Base-by-base conservation (phyloP, 2,888 invertebrate genomes). In the Drosophila monieri region DNA sequence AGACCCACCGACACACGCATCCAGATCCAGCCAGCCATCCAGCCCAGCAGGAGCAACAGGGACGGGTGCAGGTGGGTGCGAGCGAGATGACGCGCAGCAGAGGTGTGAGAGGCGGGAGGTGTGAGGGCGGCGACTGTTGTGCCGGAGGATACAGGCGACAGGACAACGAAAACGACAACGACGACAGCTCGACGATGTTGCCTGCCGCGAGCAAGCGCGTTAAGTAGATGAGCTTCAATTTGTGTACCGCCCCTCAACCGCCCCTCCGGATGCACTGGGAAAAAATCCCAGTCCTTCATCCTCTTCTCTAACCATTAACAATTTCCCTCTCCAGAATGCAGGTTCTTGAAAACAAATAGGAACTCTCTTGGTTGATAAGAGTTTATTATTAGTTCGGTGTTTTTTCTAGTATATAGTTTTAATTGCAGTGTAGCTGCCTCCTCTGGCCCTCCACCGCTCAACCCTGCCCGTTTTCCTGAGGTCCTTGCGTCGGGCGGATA, bases 201-300 rank as follows among this genome's bases (percentile, higher is more conserved):
- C 51, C 73, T 70, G 86, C 80, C 80, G 80, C 80, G 83, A 85
- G 80, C 80, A 74, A 77, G 74, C 80, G 80, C 83, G 80, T 85
- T 81, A 81, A 81, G 80, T 81, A 81, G 85, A 81, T 81, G 80
- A 81, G 80, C 80, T 81, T 80, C 80, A 80, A 85, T 80, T 80
- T 80, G 85, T 76, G 74, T 76, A 70, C 84, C 61, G 61, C 69
- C 66, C 25, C 52, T 51, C 23, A 25, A 58, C 43, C 41, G 44
- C 52, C 54, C 51, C 43, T 6, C 43, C 3, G 4, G 10, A 43
- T 5, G 21, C 43, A 43, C 43, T 21, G 43, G 1, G 3, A 41
- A 18, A 18, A 41, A 41, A 41, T 18, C 18, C 18, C 18, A n/a
- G 9, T 0, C 9, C 25, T 27, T 9, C 27, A 27, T 27, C 27